Conservation (phyloP, 1,140 invertebrate genomes). For the Drepana arcuata region DNA sequence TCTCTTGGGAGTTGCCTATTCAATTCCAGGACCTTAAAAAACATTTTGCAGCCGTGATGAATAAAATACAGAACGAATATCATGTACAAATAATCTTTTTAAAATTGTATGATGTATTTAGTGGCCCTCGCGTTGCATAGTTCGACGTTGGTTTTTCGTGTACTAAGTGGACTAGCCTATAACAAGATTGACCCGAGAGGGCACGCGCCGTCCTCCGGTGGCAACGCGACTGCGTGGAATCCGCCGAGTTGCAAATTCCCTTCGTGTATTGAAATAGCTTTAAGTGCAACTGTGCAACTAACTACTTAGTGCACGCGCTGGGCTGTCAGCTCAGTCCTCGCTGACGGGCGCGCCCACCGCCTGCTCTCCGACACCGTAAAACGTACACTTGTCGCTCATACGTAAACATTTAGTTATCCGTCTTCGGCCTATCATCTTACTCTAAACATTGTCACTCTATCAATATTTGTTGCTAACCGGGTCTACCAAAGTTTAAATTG, state of each 20-base stretch:
- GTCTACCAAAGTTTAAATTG: constrained; percentile 25
- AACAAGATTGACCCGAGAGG: constrained; percentile 18
- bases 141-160: no score
- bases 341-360: constrained; percentile 34
- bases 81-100: no score
- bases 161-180: no score
- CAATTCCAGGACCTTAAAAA: no score
- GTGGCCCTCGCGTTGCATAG: no score
- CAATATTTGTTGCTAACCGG: constrained; percentile 36
- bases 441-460: constrained; percentile 19
- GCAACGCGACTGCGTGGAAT: constrained; percentile 34
- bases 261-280: constrained; percentile 60
- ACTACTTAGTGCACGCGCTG: constrained; percentile 31
- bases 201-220: constrained; percentile 8
- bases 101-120: no score
- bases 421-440: constrained; percentile 15
- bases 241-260: constrained; percentile 52
- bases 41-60: no score
- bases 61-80: no score
- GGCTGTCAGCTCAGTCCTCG: constrained; percentile 32
- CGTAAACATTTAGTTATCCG: constrained; percentile 26
- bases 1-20: no score
- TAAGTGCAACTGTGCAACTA: constrained; percentile 41
- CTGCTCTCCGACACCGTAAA: constrained; percentile 25
- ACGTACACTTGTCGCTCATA: constrained; percentile 28